Percentiles rank a stretch among this genome's conserved stretches.
Conservation (phyloP, 2,113 vertebrate species). For the Lepus americanus region DNA sequence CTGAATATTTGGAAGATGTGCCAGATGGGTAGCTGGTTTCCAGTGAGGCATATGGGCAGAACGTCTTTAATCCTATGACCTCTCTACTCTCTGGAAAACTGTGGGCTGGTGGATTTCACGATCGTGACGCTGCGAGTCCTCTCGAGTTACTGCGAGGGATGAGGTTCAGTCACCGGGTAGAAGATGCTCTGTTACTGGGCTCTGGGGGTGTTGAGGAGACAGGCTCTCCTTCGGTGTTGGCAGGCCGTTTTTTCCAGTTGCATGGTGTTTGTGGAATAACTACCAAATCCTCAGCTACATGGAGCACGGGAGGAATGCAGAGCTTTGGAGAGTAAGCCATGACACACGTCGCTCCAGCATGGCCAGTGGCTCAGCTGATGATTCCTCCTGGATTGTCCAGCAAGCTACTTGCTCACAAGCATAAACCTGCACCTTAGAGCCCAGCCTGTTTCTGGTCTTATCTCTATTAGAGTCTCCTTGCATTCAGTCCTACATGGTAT, state of each 20-base stretch:
- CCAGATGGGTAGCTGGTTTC: conserved; percentile 71
- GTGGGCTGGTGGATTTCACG: conserved; percentile 71
- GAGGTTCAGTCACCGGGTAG: not conserved
- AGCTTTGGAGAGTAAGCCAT: not conserved
- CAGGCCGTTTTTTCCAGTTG: not conserved
- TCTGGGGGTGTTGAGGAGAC: not conserved
- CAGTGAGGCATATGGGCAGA: conserved; percentile 79
- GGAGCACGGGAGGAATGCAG: not conserved
- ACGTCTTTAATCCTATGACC: conserved; percentile 80
- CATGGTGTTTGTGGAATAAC: conserved; percentile 17
- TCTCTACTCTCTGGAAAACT: conserved; percentile 66
- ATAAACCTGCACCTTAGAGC: not conserved
- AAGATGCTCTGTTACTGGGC: not conserved
- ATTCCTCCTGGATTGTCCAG: not conserved
- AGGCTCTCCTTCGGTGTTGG: not conserved
- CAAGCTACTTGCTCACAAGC: not conserved
- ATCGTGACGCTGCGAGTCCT: not conserved
- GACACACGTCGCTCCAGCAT: not conserved
- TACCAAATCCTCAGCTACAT: not conserved
- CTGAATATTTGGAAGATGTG: conserved; percentile 55
- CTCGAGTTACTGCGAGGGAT: conserved; percentile 19
- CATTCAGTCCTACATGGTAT: not conserved
- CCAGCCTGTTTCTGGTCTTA: not conserved
- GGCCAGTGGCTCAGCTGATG: not conserved
- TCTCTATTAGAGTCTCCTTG: not conserved